phyloP scores from a whole-genome alignment of 2,113 vertebrate species.

The Leiothrix lutea region DNA sequence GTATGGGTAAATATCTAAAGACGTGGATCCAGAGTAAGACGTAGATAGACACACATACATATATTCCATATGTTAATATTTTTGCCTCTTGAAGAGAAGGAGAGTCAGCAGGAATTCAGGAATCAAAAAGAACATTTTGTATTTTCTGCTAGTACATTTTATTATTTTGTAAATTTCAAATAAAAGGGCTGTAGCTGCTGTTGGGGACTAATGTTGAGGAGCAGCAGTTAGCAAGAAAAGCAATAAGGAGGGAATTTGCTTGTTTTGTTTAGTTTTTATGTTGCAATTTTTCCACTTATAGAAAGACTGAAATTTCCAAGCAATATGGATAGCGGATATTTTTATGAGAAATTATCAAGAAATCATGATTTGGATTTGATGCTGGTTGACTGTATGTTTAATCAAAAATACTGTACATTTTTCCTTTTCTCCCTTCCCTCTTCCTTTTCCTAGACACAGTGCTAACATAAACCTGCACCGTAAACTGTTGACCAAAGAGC shows the following conservation, averaged over 20 bases:
- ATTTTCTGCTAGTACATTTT: not conserved
- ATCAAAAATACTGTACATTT: constrained; percentile 68
- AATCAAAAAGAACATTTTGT: not conserved
- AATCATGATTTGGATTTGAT: constrained; percentile 38
- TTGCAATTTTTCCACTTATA: not conserved
- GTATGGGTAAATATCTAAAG: not conserved
- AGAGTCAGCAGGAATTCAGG: not conserved
- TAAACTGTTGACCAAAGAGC: constrained; percentile 99
- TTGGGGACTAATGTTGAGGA: not conserved
- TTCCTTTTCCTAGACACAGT: constrained; percentile 91
- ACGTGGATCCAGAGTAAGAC: not conserved
- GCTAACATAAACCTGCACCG: constrained; percentile 99
- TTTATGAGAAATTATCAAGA: not conserved
- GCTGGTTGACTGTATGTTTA: constrained; percentile 26
- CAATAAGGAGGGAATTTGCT: not conserved
- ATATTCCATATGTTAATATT: not conserved
- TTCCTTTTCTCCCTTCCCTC: constrained; percentile 65
- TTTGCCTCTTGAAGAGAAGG: not conserved
- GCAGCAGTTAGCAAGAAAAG: not conserved
- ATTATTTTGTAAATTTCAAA: not conserved
- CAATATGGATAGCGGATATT: not conserved
- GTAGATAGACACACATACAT: not conserved
- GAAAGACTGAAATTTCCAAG: not conserved
- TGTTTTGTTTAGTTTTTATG: not conserved
- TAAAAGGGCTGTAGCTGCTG: not conserved